Evolutionary conservation across 2,797 vertebrate genomes (phyloP).

Genomic region (Pseudochirops cupreus): DNA sequence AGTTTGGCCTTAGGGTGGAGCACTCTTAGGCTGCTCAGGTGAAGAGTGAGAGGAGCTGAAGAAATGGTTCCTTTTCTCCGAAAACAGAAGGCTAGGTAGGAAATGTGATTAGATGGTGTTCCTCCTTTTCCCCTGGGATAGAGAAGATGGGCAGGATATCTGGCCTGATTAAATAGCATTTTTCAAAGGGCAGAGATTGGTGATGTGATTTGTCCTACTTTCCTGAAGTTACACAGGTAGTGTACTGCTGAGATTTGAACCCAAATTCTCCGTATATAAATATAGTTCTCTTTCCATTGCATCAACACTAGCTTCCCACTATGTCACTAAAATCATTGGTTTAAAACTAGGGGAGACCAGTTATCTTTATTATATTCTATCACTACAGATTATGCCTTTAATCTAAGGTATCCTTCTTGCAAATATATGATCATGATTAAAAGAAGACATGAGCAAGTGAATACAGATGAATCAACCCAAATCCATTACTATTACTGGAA

Average conservation of each 20-base stretch:
- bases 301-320: not conserved
- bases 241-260: not conserved
- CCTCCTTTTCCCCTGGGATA: not conserved
- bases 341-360: not conserved
- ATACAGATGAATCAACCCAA: not conserved
- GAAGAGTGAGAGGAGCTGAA: not conserved
- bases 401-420: not conserved
- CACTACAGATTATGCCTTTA: not conserved
- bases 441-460: not conserved
- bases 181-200: not conserved
- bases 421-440: not conserved
- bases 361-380: constrained; percentile 10
- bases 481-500: not conserved
- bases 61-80: not conserved
- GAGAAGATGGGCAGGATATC: not conserved
- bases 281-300: not conserved
- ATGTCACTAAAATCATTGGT: not conserved
- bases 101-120: not conserved
- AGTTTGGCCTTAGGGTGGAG: not conserved
- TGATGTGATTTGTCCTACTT: not conserved
- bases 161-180: not conserved
- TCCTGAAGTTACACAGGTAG: not conserved
- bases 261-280: not conserved
- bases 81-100: not conserved
- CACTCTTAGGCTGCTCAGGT: not conserved